Conservation (phyloP, 1,140 invertebrate species). For the Nephotettix cincticeps region DNA sequence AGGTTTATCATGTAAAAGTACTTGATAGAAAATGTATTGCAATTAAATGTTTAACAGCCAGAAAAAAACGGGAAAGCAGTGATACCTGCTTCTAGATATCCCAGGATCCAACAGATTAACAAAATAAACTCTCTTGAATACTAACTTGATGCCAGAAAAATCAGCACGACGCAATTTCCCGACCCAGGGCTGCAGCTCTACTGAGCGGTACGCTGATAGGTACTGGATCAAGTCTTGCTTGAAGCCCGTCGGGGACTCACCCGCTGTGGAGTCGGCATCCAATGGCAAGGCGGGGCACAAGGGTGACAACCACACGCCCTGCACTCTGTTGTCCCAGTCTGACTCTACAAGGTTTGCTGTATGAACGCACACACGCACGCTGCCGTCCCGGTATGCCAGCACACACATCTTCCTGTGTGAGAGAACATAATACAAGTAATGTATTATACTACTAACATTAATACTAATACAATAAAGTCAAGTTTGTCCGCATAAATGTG, state of each 20-base stretch:
- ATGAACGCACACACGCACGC: conserved; percentile 81
- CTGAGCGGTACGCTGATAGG: conserved; percentile 69
- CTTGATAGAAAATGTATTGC: no score
- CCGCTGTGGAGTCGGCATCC: conserved; percentile 56
- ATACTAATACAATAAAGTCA: no score
- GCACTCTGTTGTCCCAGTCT: conserved; percentile 51
- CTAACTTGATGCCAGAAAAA: conserved; percentile 77
- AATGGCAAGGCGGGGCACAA: conserved; percentile 61
- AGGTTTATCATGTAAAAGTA: no score
- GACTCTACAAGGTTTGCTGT: conserved; percentile 89
- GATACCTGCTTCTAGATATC: no score
- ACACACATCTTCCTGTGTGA: conserved; percentile 90
- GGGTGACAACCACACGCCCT: conserved; percentile 82
- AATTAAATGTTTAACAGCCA: no score
- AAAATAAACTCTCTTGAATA: no score
- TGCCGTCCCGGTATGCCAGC: conserved; percentile 76
- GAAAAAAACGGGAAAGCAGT: no score
- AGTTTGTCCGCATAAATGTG: no score
- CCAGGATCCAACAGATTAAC: no score
- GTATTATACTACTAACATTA: no score
- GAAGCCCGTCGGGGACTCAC: conserved; percentile 83
- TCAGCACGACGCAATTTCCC: conserved; percentile 70
- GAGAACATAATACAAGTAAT: no score
- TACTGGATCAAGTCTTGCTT: conserved; percentile 84
- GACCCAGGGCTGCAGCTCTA: conserved; percentile 70